Base-by-base conservation (phyloP, 2,113 vertebrate genomes). In the Pangasianodon gigas region DNA sequence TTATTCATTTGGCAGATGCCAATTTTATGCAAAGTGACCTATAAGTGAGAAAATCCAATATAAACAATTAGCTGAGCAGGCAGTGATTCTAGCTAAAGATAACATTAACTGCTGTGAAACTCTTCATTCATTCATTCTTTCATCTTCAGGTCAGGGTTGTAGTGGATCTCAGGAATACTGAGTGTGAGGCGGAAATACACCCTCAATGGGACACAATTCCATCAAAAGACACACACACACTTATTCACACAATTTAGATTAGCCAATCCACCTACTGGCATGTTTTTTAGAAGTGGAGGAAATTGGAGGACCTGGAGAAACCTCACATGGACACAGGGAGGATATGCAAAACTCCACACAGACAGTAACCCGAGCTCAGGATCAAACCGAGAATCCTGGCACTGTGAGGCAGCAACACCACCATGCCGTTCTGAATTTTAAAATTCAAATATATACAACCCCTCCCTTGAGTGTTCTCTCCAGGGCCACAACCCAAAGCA, bases 371-470 rank as follows among this genome's bases (percentile, higher is more conserved):
- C 0, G 7, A 79, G 26, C 26, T 29, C 77, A 29, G 77, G 46
- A 80, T 80, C 46, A 24, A 79, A 29, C 44, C 9, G 3, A 77
- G 4, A 48, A 26, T 13, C 9, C 75, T 77, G 75, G 41, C 0
- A 41, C 37, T 44, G 7, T 75, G 46, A 79, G 24, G 11, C 9
- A 48, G 4, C 75, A 80, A 14, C 46, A 16, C 77, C 24, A 29
- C 5, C 1, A 51, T 51, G 46, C 46, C 24, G 24, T 6, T 80
- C 26, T 29, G 46, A 51, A 51, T 80, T 80, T 51, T 14, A 80
- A 80, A 80, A 80, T 80, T 51, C 44, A 51, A 51, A 80, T 80
- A 80, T 16, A 80, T 29, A 51, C 77, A 80, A 80, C 77, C 48
- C 77, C 77, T 52, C 77, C 77, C 77, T 51, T 80, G 26, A n/a